These are phyloP conservation scores for Podilymbus podiceps DNA, from an alignment of 2,113 vertebrate species.

Conservation along the genomic window DNA sequence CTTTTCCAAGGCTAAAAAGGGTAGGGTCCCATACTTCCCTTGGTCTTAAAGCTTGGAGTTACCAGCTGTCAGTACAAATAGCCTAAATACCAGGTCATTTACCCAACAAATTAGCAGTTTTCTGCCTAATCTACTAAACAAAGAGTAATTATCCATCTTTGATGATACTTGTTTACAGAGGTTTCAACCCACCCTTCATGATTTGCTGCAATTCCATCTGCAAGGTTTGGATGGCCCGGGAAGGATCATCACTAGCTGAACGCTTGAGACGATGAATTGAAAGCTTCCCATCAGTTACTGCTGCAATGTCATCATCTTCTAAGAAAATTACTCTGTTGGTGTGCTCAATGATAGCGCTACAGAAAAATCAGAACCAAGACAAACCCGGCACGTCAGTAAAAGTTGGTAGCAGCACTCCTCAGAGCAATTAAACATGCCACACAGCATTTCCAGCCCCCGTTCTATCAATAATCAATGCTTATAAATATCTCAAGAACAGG, in stretches of 20 bases:
- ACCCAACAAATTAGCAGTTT: background rate
- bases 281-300: slow-evolving; percentile 86
- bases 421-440: background rate
- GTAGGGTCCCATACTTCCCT: background rate
- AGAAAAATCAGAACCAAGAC: background rate
- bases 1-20: background rate
- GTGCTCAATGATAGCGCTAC: slow-evolving; percentile 93
- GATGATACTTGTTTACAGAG: background rate
- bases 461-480: too few species aligned
- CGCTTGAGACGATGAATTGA: slow-evolving; percentile 89
- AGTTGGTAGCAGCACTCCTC: background rate
- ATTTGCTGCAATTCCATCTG: slow-evolving; percentile 97
- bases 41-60: background rate
- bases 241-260: slow-evolving; percentile 84
- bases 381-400: background rate
- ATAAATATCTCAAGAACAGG: too few species aligned
- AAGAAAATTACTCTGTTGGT: slow-evolving; percentile 95
- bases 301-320: slow-evolving; percentile 91
- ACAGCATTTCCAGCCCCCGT: background rate
- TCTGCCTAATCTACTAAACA: background rate
- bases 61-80: background rate
- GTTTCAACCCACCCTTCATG: slow-evolving; percentile 87
- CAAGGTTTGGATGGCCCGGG: slow-evolving; percentile 90
- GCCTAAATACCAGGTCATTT: background rate
- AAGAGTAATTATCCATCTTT: background rate